Evolutionary conservation across 2,797 vertebrate species (phyloP), one percentile per base, ranked within the genome.

Genomic region (Mus caroli): DNA sequence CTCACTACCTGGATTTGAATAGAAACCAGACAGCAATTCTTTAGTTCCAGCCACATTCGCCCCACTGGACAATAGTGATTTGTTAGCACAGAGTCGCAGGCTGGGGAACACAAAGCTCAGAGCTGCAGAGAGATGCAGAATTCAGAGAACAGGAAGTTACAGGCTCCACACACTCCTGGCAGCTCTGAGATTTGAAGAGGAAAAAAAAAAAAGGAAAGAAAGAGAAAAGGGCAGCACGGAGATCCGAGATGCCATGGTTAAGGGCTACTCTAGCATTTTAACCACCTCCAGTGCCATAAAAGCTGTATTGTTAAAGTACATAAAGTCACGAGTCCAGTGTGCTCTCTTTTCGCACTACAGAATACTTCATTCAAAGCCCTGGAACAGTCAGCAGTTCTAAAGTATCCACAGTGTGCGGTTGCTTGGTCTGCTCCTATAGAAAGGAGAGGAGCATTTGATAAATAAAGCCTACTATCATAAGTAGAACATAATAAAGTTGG

Each of bases 81-180:
- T 99, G 99, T 99, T 99, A 99, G 99, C 98, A 99, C 98, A 98
- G 98, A 99, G 99, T 99, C 99, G 98, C 98, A 98, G 99, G 99
- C 98, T 98, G 98, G 98, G 98, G 98, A 99, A 99, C 99, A 99
- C 99, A 99, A 99, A 99, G 99, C 98, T 98, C 96, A 96, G 98
- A 98, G 98, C 98, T 98, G 98, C 98, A 98, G 98, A 98, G 98
- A 98, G 98, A 98, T 98, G 97, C 97, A 97, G 98, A 98, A 98
- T 98, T 98, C 98, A 99, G 98, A 98, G 98, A 99, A 99, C 99
- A 99, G 99, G 99, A 99, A 99, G 99, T 99, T 99, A 99, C 99
- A 98, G 99, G 99, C 99, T 99, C 99, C 99, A 99, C 99, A 99
- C 99, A 98, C 98, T 98, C 98, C 98, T 98, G 98, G 98, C 98